Evolutionary conservation across 2,888 invertebrate species (phyloP).

Genomic region (Palloptera scutellata): DNA sequence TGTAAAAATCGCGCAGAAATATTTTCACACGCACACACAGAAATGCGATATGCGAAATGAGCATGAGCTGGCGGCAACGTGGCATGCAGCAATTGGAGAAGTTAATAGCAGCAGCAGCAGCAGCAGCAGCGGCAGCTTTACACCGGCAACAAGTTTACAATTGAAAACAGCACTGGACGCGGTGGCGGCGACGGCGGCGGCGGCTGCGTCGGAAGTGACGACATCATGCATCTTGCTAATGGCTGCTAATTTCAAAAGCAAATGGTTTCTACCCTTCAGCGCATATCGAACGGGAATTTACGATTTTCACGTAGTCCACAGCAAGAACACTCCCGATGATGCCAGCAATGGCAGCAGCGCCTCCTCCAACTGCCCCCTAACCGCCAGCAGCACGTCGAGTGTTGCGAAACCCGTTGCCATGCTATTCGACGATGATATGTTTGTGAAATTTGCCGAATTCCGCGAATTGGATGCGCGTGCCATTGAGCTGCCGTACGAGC

Average conservation of each 20-base stretch:
- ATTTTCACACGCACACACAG: conserved; percentile 52
- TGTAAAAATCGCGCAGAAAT: conserved; percentile 55
- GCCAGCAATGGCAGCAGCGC: conserved; percentile 69
- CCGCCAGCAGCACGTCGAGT: conserved; percentile 33
- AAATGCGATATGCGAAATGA: conserved; percentile 59
- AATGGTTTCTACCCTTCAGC: conserved; percentile 59
- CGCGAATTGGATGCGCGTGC: conserved; percentile 68
- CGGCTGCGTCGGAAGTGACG: conserved; percentile 53
- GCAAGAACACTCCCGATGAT: too few relatives aligned
- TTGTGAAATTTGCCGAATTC: conserved; percentile 66
- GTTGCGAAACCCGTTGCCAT: conserved; percentile 69
- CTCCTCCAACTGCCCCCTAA: conserved; percentile 74
- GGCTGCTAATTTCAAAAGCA: conserved; percentile 49
- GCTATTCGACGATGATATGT: conserved; percentile 65
- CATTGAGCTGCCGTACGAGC: conserved; percentile 76
- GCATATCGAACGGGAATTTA: conserved; percentile 55
- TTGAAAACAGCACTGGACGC: conserved; percentile 16
- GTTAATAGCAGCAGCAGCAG: conserved; percentile 15
- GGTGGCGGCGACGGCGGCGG: neutral
- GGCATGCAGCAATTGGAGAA: neutral
- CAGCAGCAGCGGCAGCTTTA: conserved; percentile 9
- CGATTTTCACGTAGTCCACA: conserved; percentile 64
- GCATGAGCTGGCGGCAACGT: conserved; percentile 26
- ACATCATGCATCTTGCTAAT: conserved; percentile 44
- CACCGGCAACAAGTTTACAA: conserved; percentile 23